Conservation (phyloP, 2,888 invertebrate species). For the Campoletis raptor region DNA sequence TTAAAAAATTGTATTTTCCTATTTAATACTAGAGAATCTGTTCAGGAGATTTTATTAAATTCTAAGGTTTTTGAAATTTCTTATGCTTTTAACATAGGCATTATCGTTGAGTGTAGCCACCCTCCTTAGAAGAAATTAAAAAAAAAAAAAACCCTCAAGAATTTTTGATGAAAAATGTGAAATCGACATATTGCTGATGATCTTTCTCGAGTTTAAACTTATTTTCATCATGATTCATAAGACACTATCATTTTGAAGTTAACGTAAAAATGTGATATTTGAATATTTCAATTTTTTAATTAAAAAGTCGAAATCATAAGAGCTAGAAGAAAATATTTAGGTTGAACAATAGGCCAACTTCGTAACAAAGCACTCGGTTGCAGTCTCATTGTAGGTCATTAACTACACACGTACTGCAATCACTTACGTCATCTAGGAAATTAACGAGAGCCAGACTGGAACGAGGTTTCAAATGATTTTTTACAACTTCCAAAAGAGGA, state of each 20-base stretch:
- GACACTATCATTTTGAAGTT: background rate
- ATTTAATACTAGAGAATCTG: no score
- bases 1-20: no score
- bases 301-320: background rate
- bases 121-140: no score
- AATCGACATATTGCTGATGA: background rate
- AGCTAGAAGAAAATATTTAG: conserved; percentile 11
- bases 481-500: conserved; percentile 71
- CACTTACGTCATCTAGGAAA: conserved; percentile 78
- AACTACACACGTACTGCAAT: conserved; percentile 16
- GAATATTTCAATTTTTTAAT: background rate
- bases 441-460: conserved; percentile 76
- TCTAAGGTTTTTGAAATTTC: no score
- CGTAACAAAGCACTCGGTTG: conserved; percentile 50
- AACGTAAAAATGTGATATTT: background rate
- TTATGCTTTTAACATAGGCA: no score
- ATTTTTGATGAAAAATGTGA: background rate
- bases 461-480: conserved; percentile 74
- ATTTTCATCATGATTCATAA: background rate
- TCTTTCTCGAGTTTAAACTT: background rate
- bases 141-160: background rate
- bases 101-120: no score
- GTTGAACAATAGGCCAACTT: conserved; percentile 15
- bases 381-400: conserved; percentile 37
- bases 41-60: no score